Percentiles rank a stretch among this genome's conserved stretches.
phyloP scores from a whole-genome alignment of 2,888 invertebrate genomes.

The Phrixothrix hirtus region DNA sequence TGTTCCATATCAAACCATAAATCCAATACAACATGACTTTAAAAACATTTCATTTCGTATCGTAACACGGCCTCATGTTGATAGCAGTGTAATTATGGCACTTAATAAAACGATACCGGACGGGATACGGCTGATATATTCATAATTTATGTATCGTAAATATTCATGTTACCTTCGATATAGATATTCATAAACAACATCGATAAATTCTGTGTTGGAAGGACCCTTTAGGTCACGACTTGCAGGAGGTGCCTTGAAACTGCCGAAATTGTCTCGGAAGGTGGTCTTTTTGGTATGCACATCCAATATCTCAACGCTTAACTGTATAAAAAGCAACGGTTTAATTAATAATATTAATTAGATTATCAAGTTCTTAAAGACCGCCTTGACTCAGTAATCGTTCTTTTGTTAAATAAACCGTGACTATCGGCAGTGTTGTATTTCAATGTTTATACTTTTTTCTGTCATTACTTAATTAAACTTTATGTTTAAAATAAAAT shows the following conservation, averaged over 20 bases:
- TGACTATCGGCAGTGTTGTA: neutral
- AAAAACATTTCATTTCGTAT: constrained; percentile 40
- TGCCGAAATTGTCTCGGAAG: constrained; percentile 24
- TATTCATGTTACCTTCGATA: constrained; percentile 43
- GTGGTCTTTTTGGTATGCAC: constrained; percentile 26
- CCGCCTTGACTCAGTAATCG: constrained; percentile 4
- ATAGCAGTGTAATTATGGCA: constrained; percentile 41
- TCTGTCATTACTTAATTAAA: too few species aligned
- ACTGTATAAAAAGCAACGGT: constrained; percentile 13
- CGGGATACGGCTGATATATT: constrained; percentile 35
- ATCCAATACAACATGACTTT: constrained; percentile 38
- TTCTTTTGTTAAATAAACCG: constrained; percentile 1
- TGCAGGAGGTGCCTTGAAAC: constrained; percentile 24
- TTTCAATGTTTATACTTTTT: neutral
- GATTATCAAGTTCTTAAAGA: constrained; percentile 16
- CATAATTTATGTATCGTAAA: constrained; percentile 40
- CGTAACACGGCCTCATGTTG: constrained; percentile 40
- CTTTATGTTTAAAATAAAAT: too few species aligned
- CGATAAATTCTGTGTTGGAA: constrained; percentile 39
- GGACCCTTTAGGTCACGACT: constrained; percentile 26
- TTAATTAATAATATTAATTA: constrained; percentile 26
- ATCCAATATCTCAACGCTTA: constrained; percentile 20
- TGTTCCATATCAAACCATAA: constrained; percentile 42
- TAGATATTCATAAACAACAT: constrained; percentile 41
- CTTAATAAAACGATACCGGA: constrained; percentile 39